phyloP scores from a whole-genome alignment of 92 coral and sea anemone genomes.

The Phymanthus crucifer region DNA sequence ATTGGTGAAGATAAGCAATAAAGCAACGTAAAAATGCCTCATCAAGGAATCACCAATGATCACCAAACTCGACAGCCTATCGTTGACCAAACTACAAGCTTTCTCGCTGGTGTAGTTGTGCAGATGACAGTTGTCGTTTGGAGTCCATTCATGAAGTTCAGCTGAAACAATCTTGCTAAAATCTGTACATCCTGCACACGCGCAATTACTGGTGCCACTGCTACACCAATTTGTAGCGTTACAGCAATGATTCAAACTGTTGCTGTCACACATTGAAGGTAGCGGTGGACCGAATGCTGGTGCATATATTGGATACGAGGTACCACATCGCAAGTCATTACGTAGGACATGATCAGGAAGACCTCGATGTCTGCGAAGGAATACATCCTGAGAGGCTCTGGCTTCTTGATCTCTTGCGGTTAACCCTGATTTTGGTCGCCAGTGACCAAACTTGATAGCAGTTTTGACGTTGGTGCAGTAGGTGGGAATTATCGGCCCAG shows the following conservation, averaged over 20 bases:
- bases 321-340: constrained; percentile 58
- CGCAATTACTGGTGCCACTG: constrained; percentile 42
- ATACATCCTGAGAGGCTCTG: constrained; percentile 26
- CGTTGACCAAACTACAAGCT: constrained; percentile 57
- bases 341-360: constrained; percentile 48
- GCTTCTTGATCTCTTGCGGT: constrained; percentile 15
- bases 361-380: constrained; percentile 56
- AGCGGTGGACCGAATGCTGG: constrained; percentile 48
- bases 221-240: constrained; percentile 63
- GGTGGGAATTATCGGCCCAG: not conserved
- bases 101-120: constrained; percentile 54
- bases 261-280: constrained; percentile 55
- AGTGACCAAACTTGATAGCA: constrained; percentile 27
- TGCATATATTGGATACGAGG: constrained; percentile 41
- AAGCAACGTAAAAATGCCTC: constrained; percentile 60
- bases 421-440: constrained; percentile 44
- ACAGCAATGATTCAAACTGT: constrained; percentile 56
- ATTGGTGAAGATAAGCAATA: constrained; percentile 57
- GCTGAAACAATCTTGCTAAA: constrained; percentile 48
- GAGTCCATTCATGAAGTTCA: constrained; percentile 57
- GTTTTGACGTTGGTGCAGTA: not conserved
- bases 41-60: constrained; percentile 73
- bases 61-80: constrained; percentile 41
- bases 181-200: constrained; percentile 58
- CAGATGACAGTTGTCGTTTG: constrained; percentile 42